Conservation (phyloP, 2,113 vertebrate species). For the Atlantisia rogersi region DNA sequence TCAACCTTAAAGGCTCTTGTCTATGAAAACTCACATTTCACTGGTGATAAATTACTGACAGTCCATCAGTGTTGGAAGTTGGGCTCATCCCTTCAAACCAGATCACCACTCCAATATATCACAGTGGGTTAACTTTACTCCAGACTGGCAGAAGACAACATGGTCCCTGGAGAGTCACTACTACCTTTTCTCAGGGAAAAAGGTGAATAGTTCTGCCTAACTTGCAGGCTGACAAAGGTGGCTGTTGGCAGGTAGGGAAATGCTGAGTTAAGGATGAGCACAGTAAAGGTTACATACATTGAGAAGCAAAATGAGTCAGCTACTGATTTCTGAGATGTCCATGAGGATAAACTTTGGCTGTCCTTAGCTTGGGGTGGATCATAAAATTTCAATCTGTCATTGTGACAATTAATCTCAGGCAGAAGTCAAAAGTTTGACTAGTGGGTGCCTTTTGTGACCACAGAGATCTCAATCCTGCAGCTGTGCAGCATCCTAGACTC, state of each 20-base stretch:
- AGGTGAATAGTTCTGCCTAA: background rate
- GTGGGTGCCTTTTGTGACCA: background rate
- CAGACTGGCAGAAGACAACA: background rate
- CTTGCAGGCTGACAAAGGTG: background rate
- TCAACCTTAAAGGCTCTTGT: background rate
- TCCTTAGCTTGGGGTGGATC: background rate
- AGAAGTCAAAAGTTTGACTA: background rate
- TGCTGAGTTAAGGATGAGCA: background rate
- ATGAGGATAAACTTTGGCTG: background rate
- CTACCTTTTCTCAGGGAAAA: background rate
- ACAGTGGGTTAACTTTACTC: background rate
- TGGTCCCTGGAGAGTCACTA: background rate
- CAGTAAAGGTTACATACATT: background rate
- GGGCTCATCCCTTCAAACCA: background rate
- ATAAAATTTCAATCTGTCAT: background rate
- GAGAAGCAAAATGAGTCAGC: background rate
- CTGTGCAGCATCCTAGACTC: background rate
- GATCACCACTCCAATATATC: background rate
- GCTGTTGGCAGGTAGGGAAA: background rate
- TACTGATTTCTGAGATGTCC: background rate
- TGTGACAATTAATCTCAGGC: background rate
- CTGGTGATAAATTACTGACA: background rate
- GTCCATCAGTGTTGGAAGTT: background rate
- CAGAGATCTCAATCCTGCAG: background rate
- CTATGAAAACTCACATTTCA: background rate